Evolutionary conservation across 2,113 vertebrate genomes (phyloP).

Genomic region (Strix aluco): DNA sequence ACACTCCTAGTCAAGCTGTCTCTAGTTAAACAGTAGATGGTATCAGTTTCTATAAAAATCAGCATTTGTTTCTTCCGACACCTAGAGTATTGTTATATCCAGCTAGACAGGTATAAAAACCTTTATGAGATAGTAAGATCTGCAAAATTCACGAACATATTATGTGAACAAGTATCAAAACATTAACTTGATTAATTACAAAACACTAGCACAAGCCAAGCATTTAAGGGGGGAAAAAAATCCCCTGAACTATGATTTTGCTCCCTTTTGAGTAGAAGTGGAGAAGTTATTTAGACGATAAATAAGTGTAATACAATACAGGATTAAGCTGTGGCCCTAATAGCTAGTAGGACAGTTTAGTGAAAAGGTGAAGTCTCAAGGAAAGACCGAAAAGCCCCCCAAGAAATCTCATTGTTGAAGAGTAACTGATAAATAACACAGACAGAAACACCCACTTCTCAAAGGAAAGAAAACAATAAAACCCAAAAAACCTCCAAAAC

Average conservation of each 20-base stretch:
- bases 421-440: background rate
- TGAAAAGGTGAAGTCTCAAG: background rate
- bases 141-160: slow-evolving; percentile 8
- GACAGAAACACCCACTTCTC: background rate
- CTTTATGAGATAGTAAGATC: background rate
- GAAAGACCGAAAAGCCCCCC: background rate
- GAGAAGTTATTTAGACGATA: background rate
- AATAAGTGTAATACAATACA: background rate
- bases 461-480: background rate
- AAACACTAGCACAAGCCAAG: background rate
- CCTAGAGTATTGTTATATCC: slow-evolving; percentile 4
- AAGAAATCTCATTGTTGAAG: background rate
- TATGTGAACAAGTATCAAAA: slow-evolving; percentile 27
- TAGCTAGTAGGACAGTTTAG: background rate
- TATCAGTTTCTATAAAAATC: slow-evolving; percentile 30
- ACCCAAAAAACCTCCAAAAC: background rate
- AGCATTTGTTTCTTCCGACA: slow-evolving; percentile 18
- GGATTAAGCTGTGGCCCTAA: background rate
- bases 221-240: background rate
- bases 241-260: background rate
- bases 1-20: background rate
- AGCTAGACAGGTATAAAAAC: slow-evolving; percentile 4
- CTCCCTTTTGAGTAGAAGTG: background rate
- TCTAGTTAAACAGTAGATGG: slow-evolving; percentile 53
- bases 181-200: slow-evolving; percentile 6